Percentiles rank a stretch among this genome's conserved stretches.
Conservation (phyloP, 2,113 vertebrate genomes). For the Fukomys damarensis region DNA sequence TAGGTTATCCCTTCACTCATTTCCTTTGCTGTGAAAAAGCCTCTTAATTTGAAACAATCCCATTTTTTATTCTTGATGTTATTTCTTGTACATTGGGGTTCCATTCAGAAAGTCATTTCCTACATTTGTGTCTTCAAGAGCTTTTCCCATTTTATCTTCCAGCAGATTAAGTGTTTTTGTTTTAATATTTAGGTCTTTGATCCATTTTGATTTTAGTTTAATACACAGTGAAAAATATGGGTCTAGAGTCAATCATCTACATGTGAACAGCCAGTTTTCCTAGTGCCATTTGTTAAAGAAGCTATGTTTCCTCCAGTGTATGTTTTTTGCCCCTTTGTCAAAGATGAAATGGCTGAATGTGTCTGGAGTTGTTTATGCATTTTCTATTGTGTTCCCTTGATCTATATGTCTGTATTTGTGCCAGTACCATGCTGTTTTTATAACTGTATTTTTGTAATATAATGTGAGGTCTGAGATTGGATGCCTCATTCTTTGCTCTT, state of each 20-base stretch:
- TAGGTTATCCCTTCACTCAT: not conserved
- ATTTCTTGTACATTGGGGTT: not conserved
- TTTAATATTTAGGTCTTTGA: not conserved
- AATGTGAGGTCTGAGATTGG: not conserved
- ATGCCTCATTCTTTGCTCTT: not conserved
- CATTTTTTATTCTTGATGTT: not conserved
- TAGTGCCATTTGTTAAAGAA: not conserved
- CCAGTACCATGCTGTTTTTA: not conserved
- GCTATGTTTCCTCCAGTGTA: not conserved
- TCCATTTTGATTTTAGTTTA: not conserved
- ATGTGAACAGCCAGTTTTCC: not conserved
- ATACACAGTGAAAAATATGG: not conserved
- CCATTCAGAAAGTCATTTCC: not conserved
- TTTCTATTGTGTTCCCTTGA: not conserved
- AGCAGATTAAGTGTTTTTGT: not conserved
- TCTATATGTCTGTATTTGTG: not conserved
- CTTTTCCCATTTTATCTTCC: not conserved
- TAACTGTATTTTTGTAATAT: not conserved
- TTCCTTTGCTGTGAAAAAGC: not conserved
- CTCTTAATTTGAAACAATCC: not conserved
- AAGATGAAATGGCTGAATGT: not conserved
- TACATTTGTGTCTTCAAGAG: not conserved
- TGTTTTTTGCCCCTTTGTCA: not conserved
- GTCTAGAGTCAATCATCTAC: not conserved
- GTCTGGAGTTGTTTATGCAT: not conserved